Base-by-base conservation (phyloP, 2,797 vertebrate species). In the Lutjanus argentimaculatus region DNA sequence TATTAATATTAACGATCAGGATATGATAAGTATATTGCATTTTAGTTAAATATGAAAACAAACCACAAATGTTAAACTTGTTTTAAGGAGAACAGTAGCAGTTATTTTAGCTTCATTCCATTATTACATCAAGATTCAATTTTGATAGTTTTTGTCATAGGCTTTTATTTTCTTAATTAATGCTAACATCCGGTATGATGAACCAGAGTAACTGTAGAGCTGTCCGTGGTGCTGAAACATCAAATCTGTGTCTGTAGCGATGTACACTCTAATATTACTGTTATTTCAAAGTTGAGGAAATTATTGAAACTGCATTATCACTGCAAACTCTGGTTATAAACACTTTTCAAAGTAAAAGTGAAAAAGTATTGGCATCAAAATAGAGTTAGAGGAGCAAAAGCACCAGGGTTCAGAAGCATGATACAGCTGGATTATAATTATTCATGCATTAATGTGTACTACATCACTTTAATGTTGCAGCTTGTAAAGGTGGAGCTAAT, bases 151-250 rank as follows among this genome's bases (percentile, higher is more conserved):
- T 73, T 72, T 63, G 17, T 58, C 10, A 9, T 2, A 2, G 4
- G 51, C 78, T 81, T 76, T 85, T 84, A 79, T 79, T 87, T 74
- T 78, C 15, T 30, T 22, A 74, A 25, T 15, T 0, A 14, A 16
- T 8, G 3, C 4, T 8, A 51, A 77, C 1, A 52, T 81, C 75
- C 75, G 36, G 67, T 69, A 14, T 55, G 5, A 25, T 8, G 0
- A 17, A 3, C 2, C 17, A 52, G 49, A 30, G 15, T 8, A 22
- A 12, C 8, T 59, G 19, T 11, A 7, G 43, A 25, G 2, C 72
- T 83, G 69, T 86, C 80, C 59, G 2, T 73, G 77, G 77, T 83
- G 49, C 72, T 77, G 72, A 73, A 57, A 16, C 25, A 17, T 4
- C 21, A 0, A 7, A 11, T 10, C 36, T 14, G 51, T 25, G 8